Evolutionary conservation across 2,113 vertebrate species (phyloP).

Genomic region (Arenaria interpres): DNA sequence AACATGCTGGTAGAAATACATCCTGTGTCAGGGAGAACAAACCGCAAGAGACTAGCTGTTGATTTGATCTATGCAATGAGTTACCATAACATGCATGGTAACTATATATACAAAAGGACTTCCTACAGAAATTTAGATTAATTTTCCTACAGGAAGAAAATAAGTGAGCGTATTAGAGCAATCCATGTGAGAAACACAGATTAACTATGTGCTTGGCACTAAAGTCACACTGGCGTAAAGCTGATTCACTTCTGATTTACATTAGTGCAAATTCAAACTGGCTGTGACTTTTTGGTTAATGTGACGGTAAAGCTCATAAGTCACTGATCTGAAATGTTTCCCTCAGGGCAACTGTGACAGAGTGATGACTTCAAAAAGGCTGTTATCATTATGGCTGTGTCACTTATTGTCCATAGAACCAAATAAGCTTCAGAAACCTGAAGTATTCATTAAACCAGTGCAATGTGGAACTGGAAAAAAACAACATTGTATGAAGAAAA

Average conservation of each 20-base stretch:
- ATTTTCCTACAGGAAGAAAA: neutral
- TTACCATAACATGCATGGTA: neutral
- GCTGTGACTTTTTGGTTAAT: slow-evolving; percentile 7
- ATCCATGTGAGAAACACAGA: neutral
- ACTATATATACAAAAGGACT: neutral
- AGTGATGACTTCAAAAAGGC: slow-evolving; percentile 21
- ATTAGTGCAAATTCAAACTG: neutral
- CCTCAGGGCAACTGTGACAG: neutral
- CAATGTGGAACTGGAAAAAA: neutral
- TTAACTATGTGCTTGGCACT: neutral
- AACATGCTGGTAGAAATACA: neutral
- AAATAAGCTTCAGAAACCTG: neutral
- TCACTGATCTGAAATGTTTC: neutral
- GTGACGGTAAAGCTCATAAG: neutral
- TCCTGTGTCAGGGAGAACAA: neutral
- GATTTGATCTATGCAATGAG: neutral
- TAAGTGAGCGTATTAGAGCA: neutral
- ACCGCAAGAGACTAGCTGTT: neutral
- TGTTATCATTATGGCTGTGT: neutral
- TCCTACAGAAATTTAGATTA: neutral
- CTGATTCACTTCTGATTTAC: neutral
- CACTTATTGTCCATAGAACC: neutral
- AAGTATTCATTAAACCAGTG: neutral
- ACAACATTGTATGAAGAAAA: neutral
- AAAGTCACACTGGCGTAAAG: neutral